Conservation (phyloP, 2,888 invertebrate species). For the Meghimatium bilineatum region DNA sequence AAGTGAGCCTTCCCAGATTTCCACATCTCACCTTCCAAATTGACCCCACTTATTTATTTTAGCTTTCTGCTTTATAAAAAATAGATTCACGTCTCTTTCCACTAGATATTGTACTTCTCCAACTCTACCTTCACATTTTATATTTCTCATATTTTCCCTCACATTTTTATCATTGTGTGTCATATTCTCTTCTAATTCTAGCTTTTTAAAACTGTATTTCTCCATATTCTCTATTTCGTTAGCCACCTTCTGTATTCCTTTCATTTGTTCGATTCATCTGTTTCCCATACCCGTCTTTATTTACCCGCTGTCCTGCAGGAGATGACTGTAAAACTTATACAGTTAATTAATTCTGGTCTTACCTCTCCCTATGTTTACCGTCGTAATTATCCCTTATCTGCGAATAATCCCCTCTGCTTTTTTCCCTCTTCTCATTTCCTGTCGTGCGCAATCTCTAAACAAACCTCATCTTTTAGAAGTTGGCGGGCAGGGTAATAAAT, state of each 20-base stretch:
- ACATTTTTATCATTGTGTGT: neutral
- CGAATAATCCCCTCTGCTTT: neutral
- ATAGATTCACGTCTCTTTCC: no score
- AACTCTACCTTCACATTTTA: neutral
- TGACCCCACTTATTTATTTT: conserved; percentile 31
- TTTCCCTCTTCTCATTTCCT: neutral
- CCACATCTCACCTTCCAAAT: conserved; percentile 30
- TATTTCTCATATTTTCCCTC: neutral
- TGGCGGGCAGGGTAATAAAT: neutral
- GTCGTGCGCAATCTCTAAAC: neutral
- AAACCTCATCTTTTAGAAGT: neutral
- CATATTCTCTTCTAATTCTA: neutral
- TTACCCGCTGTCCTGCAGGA: no score
- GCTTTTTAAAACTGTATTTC: no score
- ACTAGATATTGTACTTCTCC: neutral
- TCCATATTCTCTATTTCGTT: no score
- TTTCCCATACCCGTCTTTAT: no score
- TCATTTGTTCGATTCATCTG: no score
- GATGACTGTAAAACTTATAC: neutral
- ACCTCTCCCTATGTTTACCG: neutral
- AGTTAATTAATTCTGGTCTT: neutral
- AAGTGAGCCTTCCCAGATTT: conserved; percentile 34
- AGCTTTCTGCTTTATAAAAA: neutral
- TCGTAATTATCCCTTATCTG: neutral
- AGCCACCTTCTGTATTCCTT: no score